These are phyloP conservation scores for Bucorvus abyssinicus DNA, from an alignment of 2,797 vertebrate species.

Conservation along the genomic window DNA sequence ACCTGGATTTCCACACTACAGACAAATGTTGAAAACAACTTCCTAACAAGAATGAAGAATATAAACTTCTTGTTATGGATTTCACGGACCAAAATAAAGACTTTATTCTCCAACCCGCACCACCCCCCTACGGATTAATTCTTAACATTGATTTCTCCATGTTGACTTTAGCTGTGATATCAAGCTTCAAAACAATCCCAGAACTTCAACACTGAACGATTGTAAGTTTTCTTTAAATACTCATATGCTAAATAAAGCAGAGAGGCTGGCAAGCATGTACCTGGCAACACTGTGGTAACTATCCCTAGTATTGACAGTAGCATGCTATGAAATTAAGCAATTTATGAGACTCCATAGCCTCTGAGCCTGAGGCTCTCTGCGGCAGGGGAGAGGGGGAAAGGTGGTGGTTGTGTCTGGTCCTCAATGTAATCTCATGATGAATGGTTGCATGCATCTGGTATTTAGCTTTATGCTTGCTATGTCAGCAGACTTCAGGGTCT, in stretches of 20 bases:
- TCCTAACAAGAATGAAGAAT: background rate
- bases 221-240: background rate
- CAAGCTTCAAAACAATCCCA: background rate
- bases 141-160: background rate
- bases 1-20: background rate
- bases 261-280: background rate
- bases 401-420: background rate
- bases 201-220: background rate
- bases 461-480: background rate
- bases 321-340: background rate
- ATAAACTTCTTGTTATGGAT: background rate
- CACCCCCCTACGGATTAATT: background rate
- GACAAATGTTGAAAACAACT: background rate
- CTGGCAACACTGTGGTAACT: background rate
- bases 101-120: too few species aligned
- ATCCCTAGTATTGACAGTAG: background rate
- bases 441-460: background rate
- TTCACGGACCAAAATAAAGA: background rate
- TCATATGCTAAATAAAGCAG: background rate
- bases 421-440: background rate
- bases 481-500: background rate
- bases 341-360: background rate
- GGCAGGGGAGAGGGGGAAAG: background rate
- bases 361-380: background rate
- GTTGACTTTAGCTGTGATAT: background rate